Evolutionary conservation across 2,888 invertebrate species (phyloP), one percentile per base, ranked within the genome.

Genomic region (Mesochorus sp.): DNA sequence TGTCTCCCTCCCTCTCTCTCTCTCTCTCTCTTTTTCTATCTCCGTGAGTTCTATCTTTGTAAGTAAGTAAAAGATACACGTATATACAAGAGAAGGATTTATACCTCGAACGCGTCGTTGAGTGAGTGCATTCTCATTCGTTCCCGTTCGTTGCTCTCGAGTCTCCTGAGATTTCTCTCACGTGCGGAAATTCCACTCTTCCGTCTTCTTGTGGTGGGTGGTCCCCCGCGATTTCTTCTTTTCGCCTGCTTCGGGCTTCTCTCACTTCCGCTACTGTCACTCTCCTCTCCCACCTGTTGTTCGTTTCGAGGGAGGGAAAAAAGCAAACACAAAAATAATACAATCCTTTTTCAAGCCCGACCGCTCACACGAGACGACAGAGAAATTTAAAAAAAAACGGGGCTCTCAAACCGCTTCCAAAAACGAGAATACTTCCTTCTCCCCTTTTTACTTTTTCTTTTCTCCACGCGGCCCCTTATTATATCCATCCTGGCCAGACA

Each of bases 111-210:
- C 12, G 97, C 97, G 88, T 97, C 96, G 90, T 97, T 97, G 72
- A 97, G 93, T 64, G 96, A 96, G 91, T 97, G 97, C 97, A 97
- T 97, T 85, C 97, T 93, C 95, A 97, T 96, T 73, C 97, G 93
- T 91, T 97, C 97, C 64, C 97, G 92, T 90, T 97, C 97, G 91
- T 97, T 97, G 91, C 97, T 97, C 91, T 97, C 97, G 62, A 97
- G 93, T 72, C 97, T 94, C 59, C 97, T 93, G 76, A 96, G 92
- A 91, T 97, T 97, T 80, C 97, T 93, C 88, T 97, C 97, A 70
- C 97, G 93, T 1, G 97, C 96, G 74, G 96, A 96, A 74, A 96
- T 92, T 2, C 95, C 95, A 83, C 95, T 94, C 88, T 96, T 94
- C 82, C 96, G 93, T 84, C 95, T 92, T n/a, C 95, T 86, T 73